phyloP scores from a whole-genome alignment of 2,113 vertebrate species.

The Cathartes aura region DNA sequence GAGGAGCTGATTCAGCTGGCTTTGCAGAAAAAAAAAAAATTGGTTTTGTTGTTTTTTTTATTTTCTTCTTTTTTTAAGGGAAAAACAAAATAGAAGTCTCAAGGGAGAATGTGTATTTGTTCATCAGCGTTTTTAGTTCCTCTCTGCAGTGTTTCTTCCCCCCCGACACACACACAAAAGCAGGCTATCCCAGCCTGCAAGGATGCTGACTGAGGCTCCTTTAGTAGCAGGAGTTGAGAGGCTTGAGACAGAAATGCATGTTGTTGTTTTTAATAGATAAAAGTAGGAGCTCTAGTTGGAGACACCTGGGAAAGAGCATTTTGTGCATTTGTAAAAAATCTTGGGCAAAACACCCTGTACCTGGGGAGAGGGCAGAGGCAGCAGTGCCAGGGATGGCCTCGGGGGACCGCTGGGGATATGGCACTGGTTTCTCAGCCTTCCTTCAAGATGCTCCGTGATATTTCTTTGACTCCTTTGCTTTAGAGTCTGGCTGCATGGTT shows the following conservation, averaged over 20 bases:
- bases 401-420: background rate
- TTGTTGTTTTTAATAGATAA: background rate
- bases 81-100: conserved; percentile 21
- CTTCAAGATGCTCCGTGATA: background rate
- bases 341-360: background rate
- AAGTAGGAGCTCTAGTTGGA: conserved; percentile 15
- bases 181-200: conserved; percentile 15
- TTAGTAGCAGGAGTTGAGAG: conserved; percentile 43
- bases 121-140: conserved; percentile 45
- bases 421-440: background rate
- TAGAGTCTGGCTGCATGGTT: background rate
- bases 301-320: conserved; percentile 19
- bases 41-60: background rate
- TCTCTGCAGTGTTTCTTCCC: conserved; percentile 17
- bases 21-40: background rate
- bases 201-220: conserved; percentile 45
- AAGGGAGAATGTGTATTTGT: conserved; percentile 18
- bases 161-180: background rate
- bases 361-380: background rate
- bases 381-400: background rate
- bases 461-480: background rate
- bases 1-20: conserved; percentile 22
- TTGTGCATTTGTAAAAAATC: background rate
- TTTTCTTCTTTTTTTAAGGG: background rate
- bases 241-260: background rate